A percentile compares a stretch with the other conserved stretches of the same genome.
phyloP scores from a whole-genome alignment of 2,113 vertebrate genomes.

The Vulpes lagopus region DNA sequence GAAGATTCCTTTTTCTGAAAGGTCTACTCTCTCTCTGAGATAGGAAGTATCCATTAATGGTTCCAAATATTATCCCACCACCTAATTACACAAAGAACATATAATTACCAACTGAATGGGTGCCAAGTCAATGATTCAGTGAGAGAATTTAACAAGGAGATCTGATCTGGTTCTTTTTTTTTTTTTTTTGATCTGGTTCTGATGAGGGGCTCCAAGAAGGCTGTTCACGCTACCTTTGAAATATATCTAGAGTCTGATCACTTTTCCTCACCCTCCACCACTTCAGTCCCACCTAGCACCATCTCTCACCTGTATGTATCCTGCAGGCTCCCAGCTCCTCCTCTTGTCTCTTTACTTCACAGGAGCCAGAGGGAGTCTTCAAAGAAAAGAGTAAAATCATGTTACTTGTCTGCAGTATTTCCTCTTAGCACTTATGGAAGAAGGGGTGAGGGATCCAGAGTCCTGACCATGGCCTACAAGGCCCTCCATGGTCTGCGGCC shows the following conservation, averaged over 20 bases:
- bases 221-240: neutral
- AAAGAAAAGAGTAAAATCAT: neutral
- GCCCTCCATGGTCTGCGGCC: too few relatives aligned
- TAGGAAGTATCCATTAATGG: neutral
- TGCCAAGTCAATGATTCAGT: neutral
- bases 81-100: neutral
- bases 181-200: neutral
- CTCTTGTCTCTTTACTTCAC: neutral
- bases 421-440: accelerated
- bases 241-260: neutral
- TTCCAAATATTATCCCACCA: neutral
- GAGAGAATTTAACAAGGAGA: neutral
- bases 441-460: neutral
- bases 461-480: neutral
- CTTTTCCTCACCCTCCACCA: neutral
- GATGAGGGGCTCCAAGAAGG: neutral
- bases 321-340: neutral
- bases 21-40: neutral
- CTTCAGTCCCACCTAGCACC: neutral
- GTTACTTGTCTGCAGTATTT: too few relatives aligned
- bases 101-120: neutral
- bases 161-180: neutral
- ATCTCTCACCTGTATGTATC: neutral
- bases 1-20: neutral
- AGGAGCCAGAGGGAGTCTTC: neutral